These are phyloP conservation scores for Drosophila neutralis DNA, from an alignment of 2,888 invertebrate species.

Conservation along the genomic window DNA sequence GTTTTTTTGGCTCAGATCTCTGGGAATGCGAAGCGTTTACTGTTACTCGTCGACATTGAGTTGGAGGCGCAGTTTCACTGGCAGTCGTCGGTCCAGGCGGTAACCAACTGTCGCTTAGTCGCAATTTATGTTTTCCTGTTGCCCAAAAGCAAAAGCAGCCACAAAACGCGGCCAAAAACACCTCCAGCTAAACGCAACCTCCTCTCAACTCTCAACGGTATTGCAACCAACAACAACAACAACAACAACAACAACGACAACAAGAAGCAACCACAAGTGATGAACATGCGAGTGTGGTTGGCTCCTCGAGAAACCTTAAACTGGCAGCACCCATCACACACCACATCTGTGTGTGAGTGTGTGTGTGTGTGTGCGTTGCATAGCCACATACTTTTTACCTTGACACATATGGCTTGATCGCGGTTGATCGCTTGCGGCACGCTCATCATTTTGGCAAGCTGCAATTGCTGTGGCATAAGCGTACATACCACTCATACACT, in stretches of 20 bases:
- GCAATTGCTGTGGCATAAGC: constrained; percentile 15
- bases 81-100: constrained; percentile 13
- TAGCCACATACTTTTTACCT: constrained; percentile 66
- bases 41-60: constrained; percentile 64
- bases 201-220: constrained; percentile 10
- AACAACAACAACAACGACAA: constrained; percentile 3
- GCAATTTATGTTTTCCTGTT: constrained; percentile 77
- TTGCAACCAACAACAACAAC: constrained; percentile 22
- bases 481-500: neutral
- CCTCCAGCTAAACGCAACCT: constrained; percentile 43
- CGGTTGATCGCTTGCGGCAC: constrained; percentile 53
- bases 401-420: constrained; percentile 70
- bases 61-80: constrained; percentile 50
- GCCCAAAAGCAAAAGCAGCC: constrained; percentile 46
- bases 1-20: constrained; percentile 19
- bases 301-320: constrained; percentile 42
- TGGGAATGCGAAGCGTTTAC: constrained; percentile 49
- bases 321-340: constrained; percentile 29
- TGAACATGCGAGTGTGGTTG: constrained; percentile 27
- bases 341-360: neutral
- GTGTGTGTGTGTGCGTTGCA: constrained; percentile 14
- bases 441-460: constrained; percentile 44
- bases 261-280: constrained; percentile 31
- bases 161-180: constrained; percentile 43
- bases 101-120: constrained; percentile 66